Evolutionary conservation across 2,888 invertebrate species (phyloP).

Genomic region (Cecidostiba fungosa): DNA sequence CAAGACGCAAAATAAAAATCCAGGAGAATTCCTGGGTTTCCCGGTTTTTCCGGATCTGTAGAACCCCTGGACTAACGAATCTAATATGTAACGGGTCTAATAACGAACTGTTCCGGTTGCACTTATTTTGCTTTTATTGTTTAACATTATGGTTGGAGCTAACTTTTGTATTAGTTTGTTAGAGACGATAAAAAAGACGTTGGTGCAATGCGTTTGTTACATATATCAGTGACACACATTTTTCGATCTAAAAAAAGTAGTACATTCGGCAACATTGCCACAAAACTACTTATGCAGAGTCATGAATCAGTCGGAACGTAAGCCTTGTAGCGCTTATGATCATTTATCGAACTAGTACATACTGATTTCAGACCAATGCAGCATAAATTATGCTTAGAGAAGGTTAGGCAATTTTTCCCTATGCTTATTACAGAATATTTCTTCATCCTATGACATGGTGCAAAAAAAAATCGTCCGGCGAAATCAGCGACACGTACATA

Average conservation of each 20-base stretch:
- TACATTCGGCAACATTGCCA: conserved; percentile 2
- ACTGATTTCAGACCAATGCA: neutral
- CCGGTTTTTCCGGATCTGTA: too few relatives aligned
- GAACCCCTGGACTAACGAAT: too few relatives aligned
- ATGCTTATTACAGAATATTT: neutral
- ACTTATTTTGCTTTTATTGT: neutral
- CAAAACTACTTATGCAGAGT: conserved; percentile 22
- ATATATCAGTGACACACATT: neutral
- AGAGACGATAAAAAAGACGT: neutral
- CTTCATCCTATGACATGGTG: neutral
- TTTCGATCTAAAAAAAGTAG: neutral
- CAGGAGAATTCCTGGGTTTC: too few relatives aligned
- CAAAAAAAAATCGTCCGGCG: neutral
- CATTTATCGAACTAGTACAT: conserved; percentile 6
- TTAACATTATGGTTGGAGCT: neutral
- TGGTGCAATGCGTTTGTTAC: neutral
- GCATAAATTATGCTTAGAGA: conserved; percentile 13
- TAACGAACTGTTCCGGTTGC: neutral
- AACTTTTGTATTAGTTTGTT: neutral
- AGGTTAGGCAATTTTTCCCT: neutral
- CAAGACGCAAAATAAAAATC: too few relatives aligned
- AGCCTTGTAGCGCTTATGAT: conserved; percentile 12
- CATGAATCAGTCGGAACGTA: conserved; percentile 6
- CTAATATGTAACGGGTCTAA: neutral
- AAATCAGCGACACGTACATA: neutral